A percentile compares a stretch with the other conserved stretches of the same genome.
Conservation (phyloP, 2,888 invertebrate genomes). For the Stegana nigrithorax region DNA sequence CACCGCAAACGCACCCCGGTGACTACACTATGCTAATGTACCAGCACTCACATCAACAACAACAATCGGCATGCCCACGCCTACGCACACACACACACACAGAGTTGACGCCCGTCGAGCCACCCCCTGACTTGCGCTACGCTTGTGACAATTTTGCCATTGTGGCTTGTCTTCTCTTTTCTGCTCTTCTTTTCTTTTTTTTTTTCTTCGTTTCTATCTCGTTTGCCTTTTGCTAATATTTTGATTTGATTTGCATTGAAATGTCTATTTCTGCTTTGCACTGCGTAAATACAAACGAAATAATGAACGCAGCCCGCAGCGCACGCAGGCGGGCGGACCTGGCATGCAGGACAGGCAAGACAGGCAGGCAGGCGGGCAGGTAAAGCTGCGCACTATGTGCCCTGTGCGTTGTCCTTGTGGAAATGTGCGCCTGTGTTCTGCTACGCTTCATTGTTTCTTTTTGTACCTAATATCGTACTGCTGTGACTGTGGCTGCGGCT, state of each 20-base stretch:
- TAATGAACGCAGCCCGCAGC: background rate
- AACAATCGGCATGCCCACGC: background rate
- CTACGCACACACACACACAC: background rate
- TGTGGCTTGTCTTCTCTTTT: slow-evolving; percentile 5
- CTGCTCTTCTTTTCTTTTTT: background rate
- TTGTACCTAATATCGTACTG: background rate
- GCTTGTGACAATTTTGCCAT: background rate
- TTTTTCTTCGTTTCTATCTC: slow-evolving; percentile 37
- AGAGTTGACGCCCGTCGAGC: background rate
- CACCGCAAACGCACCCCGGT: too few species aligned
- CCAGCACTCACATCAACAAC: background rate
- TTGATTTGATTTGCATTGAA: slow-evolving; percentile 60
- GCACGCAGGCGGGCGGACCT: too few species aligned
- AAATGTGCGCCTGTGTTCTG: background rate
- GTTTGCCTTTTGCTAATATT: slow-evolving; percentile 33
- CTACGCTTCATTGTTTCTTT: background rate
- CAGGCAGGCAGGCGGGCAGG: too few species aligned
- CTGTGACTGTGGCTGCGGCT: background rate
- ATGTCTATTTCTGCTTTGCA: slow-evolving; percentile 34
- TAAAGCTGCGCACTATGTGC: background rate
- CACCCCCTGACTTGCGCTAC: background rate
- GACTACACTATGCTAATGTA: slow-evolving; percentile 1
- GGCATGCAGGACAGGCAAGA: background rate
- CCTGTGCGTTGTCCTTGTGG: slow-evolving; percentile 5
- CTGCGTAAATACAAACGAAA: background rate